Evolutionary conservation across 2,888 invertebrate genomes (phyloP).

Genomic region (Aphidoletes aphidimyza): DNA sequence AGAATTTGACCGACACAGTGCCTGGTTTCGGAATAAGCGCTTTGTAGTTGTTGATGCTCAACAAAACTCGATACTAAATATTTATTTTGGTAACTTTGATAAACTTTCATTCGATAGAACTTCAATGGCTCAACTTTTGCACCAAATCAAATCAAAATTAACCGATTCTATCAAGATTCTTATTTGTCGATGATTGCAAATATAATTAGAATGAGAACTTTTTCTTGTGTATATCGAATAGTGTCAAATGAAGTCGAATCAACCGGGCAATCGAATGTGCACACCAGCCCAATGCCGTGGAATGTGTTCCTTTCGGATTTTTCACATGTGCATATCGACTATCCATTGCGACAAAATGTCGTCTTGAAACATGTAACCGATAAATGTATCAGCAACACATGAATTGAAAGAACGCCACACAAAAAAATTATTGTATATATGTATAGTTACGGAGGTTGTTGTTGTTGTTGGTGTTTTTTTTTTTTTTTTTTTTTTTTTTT

Average conservation of each 20-base stretch:
- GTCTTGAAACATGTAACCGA: slow-evolving; percentile 42
- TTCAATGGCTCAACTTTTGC: no score
- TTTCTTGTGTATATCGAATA: not conserved
- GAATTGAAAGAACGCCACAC: not conserved
- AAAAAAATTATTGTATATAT: not conserved
- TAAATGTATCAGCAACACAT: slow-evolving; percentile 46
- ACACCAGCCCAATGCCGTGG: not conserved
- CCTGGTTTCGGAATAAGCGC: not conserved
- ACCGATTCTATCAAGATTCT: no score
- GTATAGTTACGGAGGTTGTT: no score
- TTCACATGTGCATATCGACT: slow-evolving; percentile 44
- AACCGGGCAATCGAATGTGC: no score
- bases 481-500: no score
- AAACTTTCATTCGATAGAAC: no score
- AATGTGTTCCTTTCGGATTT: slow-evolving; percentile 18
- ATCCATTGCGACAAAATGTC: slow-evolving; percentile 47
- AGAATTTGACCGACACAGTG: no score
- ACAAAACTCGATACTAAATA: no score
- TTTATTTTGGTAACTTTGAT: no score
- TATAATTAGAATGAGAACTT: slow-evolving; percentile 2
- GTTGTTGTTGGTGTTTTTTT: no score
- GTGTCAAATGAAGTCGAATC: no score
- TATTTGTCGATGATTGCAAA: not conserved
- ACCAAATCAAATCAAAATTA: no score
- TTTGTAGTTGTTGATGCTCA: not conserved